Evolutionary conservation across 2,797 vertebrate species (phyloP), one percentile per base, ranked within the genome.

Genomic region (Enteromius treurensis): DNA sequence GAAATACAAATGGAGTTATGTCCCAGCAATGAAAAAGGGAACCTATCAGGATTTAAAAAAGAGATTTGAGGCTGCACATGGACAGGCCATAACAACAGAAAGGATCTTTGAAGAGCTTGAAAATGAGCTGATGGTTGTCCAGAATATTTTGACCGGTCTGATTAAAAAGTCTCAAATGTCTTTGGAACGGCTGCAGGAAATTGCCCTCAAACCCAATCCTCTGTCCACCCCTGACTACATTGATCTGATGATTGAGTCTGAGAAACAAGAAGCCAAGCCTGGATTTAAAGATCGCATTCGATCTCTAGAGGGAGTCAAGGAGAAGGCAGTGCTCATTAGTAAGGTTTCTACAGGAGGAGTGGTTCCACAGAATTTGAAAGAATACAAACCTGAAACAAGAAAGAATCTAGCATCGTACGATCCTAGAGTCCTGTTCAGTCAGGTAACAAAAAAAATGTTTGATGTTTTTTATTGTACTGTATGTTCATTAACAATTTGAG

Each of bases 211-310:
- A 34, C 88, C 91, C 0, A 89, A 92, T 69, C 91, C 91, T 34
- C 84, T 92, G 14, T 84, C 87, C 32, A 88, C 84, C 2, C 90
- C 91, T 47, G 88, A 88, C 23, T 93, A 92, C 88, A 91, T 93
- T 1, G 85, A 92, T 60, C n/a, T 91, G 84, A 74, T 92, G 26
- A 92, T 92, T 4, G 70, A 91, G 37, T 89, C 88, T 21, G 92
- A 93, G 14, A 82, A 58, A 55, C 77, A 85, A 0, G 88, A 90
- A 51, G 88, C 79, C 51, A 91, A 90, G 71, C 3, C 11, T 1
- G 92, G 92, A 3, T 92, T 83, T 47, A 0, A 1, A 29, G 80
- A 86, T 40, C 87, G 90, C 26, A 81, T 93, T 8, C 2, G 7
- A n/a, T 47, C 40, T 70, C 47, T 70, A 15, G 1, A 8, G 13